Evolutionary conservation across 2,888 invertebrate species (phyloP).

Genomic region (Pasiphila rectangulata): DNA sequence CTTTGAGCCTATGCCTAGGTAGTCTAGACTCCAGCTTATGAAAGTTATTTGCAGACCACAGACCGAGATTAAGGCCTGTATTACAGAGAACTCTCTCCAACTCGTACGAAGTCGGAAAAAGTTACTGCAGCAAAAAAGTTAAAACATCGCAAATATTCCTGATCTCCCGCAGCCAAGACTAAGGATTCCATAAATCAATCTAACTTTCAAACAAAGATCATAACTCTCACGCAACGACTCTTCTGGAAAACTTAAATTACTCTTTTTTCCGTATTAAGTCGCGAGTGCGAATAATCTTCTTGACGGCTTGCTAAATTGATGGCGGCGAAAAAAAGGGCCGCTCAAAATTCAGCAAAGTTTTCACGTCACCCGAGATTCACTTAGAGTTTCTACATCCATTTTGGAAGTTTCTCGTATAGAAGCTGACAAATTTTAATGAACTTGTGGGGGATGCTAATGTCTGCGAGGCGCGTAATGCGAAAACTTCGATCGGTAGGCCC

Average conservation of each 20-base stretch:
- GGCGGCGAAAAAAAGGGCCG: constrained; percentile 65
- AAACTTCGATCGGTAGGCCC: constrained; percentile 55
- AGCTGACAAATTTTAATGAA: constrained; percentile 81
- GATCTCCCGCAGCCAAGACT: constrained; percentile 44
- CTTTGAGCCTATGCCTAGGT: neutral
- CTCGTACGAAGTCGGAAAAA: neutral
- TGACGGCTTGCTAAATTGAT: constrained; percentile 80
- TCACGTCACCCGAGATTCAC: constrained; percentile 79
- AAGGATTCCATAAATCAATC: constrained; percentile 75
- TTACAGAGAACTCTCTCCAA: too few species aligned
- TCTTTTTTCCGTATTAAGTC: constrained; percentile 72
- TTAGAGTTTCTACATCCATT: constrained; percentile 79
- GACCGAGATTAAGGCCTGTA: too few species aligned
- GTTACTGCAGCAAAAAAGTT: constrained; percentile 1
- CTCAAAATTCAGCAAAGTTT: constrained; percentile 72
- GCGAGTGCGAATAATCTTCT: constrained; percentile 79
- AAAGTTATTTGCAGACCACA: too few species aligned
- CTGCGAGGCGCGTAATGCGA: constrained; percentile 74
- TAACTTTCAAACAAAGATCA: constrained; percentile 78
- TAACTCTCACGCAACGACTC: constrained; percentile 74
- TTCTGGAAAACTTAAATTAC: constrained; percentile 78
- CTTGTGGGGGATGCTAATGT: constrained; percentile 78
- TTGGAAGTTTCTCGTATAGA: constrained; percentile 71
- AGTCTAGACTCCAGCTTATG: neutral
- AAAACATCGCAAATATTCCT: constrained; percentile 4